phyloP scores from a whole-genome alignment of 2,113 vertebrate genomes.

The Daboia siamensis region DNA sequence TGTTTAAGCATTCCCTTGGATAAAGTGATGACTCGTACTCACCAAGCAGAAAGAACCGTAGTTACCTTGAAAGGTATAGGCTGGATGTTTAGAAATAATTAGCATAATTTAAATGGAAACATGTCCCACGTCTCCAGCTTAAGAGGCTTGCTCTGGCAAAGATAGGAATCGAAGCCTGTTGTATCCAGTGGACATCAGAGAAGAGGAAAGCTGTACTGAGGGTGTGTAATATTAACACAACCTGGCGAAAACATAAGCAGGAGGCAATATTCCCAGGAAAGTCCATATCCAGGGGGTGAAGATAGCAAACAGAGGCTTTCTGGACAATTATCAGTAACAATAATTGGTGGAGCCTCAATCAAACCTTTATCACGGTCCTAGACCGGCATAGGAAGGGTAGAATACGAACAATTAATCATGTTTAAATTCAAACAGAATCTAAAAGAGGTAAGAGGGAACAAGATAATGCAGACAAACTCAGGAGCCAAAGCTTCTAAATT shows the following conservation, averaged over 20 bases:
- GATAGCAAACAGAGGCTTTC: not conserved
- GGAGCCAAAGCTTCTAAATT: not conserved
- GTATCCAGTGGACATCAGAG: not conserved
- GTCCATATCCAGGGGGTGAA: not conserved
- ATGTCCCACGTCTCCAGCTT: not conserved
- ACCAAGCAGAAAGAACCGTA: not conserved
- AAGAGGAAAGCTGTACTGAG: not conserved
- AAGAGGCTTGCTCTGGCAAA: not conserved
- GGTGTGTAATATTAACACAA: not conserved
- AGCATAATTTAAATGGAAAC: not conserved
- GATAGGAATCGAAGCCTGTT: not conserved
- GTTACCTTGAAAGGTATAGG: too few relatives aligned
- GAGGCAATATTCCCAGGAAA: not conserved
- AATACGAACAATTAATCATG: too few relatives aligned
- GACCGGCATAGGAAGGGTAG: too few relatives aligned
- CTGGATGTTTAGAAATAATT: not conserved
- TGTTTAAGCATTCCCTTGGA: not conserved
- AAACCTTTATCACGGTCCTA: not conserved
- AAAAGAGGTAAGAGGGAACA: not conserved
- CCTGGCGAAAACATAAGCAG: not conserved
- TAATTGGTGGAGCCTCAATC: not conserved
- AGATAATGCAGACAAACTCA: not conserved
- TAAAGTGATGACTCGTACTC: not conserved
- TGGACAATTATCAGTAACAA: not conserved
- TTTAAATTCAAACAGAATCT: too few relatives aligned